Conservation (phyloP, 2,888 invertebrate species). For the Ditylenchus weischeri region DNA sequence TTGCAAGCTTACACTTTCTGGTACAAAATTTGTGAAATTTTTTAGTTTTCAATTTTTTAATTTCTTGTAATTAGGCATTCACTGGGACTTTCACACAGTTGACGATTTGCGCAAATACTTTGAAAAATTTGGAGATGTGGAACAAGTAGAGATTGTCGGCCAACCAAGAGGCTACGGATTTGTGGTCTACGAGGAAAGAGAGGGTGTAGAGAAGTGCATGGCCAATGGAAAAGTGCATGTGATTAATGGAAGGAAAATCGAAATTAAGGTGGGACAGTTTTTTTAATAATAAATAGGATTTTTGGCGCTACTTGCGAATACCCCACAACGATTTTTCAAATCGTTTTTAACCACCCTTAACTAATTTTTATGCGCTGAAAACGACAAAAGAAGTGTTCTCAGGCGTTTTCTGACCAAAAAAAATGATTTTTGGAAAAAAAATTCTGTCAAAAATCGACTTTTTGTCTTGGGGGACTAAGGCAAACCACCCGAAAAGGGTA, state of each 20-base stretch:
- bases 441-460: too few relatives aligned
- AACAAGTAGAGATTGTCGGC: slow-evolving; percentile 57
- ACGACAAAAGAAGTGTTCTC: too few relatives aligned
- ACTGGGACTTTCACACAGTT: slow-evolving; percentile 54
- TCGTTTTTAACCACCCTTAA: too few relatives aligned
- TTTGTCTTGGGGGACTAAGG: too few relatives aligned
- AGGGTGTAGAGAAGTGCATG: slow-evolving; percentile 42
- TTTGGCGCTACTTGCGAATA: too few relatives aligned
- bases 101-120: slow-evolving; percentile 53
- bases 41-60: slow-evolving; percentile 7
- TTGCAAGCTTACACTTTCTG: slow-evolving; percentile 48
- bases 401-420: too few relatives aligned
- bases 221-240: slow-evolving; percentile 27
- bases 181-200: slow-evolving; percentile 52
- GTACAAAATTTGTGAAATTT: slow-evolving; percentile 28
- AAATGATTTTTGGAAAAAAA: too few relatives aligned
- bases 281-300: too few relatives aligned
- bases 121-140: slow-evolving; percentile 52
- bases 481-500: too few relatives aligned
- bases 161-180: slow-evolving; percentile 56
- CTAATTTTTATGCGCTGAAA: too few relatives aligned
- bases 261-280: slow-evolving; percentile 33
- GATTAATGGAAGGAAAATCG: slow-evolving; percentile 35
- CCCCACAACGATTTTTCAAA: too few relatives aligned
- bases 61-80: slow-evolving; percentile 32